Evolutionary conservation across 1,140 invertebrate genomes (phyloP).

Genomic region (Teleogryllus occipitalis): DNA sequence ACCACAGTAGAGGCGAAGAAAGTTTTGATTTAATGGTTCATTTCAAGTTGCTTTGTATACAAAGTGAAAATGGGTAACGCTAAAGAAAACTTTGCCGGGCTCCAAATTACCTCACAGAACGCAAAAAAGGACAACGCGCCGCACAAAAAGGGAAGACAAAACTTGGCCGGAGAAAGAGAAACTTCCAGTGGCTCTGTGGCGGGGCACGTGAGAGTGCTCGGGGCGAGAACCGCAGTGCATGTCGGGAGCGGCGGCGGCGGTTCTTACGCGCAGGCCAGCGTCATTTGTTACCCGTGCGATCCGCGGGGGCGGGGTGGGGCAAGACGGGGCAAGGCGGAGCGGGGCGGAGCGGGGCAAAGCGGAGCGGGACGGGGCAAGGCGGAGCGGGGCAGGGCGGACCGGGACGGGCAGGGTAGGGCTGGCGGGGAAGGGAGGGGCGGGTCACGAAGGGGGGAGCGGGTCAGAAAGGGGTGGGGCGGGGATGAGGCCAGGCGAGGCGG

Average conservation of each 20-base stretch:
- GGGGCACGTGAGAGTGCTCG: background rate
- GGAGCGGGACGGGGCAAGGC: background rate
- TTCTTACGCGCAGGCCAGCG: background rate
- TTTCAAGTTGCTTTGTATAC: constrained; percentile 1
- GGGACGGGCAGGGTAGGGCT: background rate
- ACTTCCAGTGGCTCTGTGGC: background rate
- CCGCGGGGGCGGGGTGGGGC: too few relatives aligned
- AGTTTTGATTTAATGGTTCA: constrained; percentile 1
- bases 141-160: background rate
- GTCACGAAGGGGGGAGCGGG: too few relatives aligned
- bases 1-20: background rate
- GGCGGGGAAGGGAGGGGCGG: too few relatives aligned
- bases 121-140: background rate
- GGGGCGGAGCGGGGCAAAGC: background rate
- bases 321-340: too few relatives aligned
- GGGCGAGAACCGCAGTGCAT: background rate
- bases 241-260: background rate
- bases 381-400: too few relatives aligned
- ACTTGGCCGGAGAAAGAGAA: background rate
- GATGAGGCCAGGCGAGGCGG: too few relatives aligned
- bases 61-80: background rate
- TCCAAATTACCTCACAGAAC: background rate
- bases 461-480: too few relatives aligned
- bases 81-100: background rate
- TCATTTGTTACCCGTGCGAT: background rate